phyloP scores from a whole-genome alignment of 2,888 invertebrate species.

The Tiphia femorata region DNA sequence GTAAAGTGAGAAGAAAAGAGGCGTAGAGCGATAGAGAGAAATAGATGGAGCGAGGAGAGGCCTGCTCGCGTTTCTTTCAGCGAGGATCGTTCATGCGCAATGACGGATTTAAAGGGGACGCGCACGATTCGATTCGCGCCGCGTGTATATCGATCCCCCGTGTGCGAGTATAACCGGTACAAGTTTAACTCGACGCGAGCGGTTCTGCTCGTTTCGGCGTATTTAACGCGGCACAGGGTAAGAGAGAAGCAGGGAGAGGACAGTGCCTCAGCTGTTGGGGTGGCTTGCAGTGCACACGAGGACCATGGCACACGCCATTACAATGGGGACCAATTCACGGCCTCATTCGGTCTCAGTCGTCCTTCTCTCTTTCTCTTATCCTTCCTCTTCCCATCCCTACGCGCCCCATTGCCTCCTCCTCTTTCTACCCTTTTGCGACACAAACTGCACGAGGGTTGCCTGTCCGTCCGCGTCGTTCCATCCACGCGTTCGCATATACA shows the following conservation, averaged over 20 bases:
- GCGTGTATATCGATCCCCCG: slow-evolving; percentile 42
- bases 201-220: slow-evolving; percentile 49
- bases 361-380: slow-evolving; percentile 4
- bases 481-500: slow-evolving; percentile 46
- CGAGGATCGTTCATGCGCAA: slow-evolving; percentile 35
- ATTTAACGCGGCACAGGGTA: slow-evolving; percentile 47
- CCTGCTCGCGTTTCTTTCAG: slow-evolving; percentile 52
- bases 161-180: slow-evolving; percentile 55
- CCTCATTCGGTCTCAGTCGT: slow-evolving; percentile 10
- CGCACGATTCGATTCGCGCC: slow-evolving; percentile 41
- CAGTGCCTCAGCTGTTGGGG: slow-evolving; percentile 52
- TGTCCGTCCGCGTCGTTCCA: slow-evolving; percentile 43
- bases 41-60: background rate
- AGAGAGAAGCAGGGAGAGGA: no score
- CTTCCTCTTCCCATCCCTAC: slow-evolving; percentile 4
- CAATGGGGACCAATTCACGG: slow-evolving; percentile 47
- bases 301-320: slow-evolving; percentile 56
- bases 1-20: background rate
- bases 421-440: slow-evolving; percentile 43
- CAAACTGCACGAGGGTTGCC: slow-evolving; percentile 50
- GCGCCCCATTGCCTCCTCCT: slow-evolving; percentile 7
- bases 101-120: slow-evolving; percentile 47
- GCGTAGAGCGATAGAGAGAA: no score
- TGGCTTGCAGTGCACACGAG: slow-evolving; percentile 54
- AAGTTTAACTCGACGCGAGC: slow-evolving; percentile 50